These are phyloP conservation scores for Gonatopus flavifemur DNA, from an alignment of 1,140 invertebrate genomes.

Conservation along the genomic window DNA sequence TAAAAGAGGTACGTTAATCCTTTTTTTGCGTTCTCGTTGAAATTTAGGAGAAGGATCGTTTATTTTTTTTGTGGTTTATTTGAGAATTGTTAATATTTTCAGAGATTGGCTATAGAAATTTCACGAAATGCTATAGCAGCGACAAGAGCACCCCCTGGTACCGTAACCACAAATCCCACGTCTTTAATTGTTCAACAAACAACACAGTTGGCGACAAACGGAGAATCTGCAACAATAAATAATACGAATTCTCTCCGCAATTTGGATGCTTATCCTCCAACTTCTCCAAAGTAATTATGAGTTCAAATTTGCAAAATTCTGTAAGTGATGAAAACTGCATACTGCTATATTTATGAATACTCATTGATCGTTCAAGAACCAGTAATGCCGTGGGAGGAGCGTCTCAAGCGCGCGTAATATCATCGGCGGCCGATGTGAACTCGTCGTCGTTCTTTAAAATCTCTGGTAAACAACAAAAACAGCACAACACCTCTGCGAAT, in stretches of 20 bases:
- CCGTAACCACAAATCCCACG: conserved; percentile 21
- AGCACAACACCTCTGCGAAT: too few relatives aligned
- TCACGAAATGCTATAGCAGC: conserved; percentile 66
- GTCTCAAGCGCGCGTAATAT: too few relatives aligned
- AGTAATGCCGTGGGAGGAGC: too few relatives aligned
- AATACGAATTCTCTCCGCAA: conserved; percentile 28
- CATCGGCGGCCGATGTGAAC: neutral
- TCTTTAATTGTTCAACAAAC: conserved; percentile 22
- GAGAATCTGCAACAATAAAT: conserved; percentile 30
- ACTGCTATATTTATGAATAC: too few relatives aligned
- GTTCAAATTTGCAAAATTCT: neutral
- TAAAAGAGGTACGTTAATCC: conserved; percentile 72
- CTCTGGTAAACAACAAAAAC: conserved; percentile 32
- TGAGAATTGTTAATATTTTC: conserved; percentile 26
- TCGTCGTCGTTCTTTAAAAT: conserved; percentile 33
- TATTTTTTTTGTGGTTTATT: conserved; percentile 1
- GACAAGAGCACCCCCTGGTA: conserved; percentile 44
- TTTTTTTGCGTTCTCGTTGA: neutral
- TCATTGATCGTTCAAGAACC: too few relatives aligned
- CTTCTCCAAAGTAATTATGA: conserved; percentile 30
- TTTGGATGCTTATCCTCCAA: conserved; percentile 35
- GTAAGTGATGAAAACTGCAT: neutral
- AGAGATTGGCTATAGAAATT: conserved; percentile 73
- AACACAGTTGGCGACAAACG: too few relatives aligned
- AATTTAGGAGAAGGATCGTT: neutral